These are phyloP conservation scores for Drosophila birchii DNA, from an alignment of 2,888 invertebrate species.

Conservation along the genomic window DNA sequence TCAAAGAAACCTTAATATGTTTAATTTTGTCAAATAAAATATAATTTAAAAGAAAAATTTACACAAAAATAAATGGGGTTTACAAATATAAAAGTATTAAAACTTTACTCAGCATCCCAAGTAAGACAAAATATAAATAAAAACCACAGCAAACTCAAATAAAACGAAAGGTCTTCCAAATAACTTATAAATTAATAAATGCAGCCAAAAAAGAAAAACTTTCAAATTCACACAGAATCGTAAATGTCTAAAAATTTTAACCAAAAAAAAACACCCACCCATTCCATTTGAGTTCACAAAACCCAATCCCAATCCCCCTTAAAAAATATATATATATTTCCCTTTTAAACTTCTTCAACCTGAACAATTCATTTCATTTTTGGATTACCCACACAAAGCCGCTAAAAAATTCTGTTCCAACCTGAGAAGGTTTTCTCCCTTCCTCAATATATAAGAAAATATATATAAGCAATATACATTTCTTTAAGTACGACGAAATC, in stretches of 20 bases:
- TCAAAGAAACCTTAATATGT: neutral
- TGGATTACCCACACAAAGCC: slow-evolving; percentile 28
- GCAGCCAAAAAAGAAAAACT: neutral
- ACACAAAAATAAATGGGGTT: neutral
- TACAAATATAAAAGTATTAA: neutral
- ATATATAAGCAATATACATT: slow-evolving; percentile 28
- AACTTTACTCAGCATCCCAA: no score
- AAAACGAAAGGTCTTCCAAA: neutral
- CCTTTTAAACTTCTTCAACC: slow-evolving; percentile 30
- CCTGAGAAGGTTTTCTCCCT: neutral
- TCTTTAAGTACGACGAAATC: slow-evolving; percentile 35
- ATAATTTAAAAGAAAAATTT: neutral
- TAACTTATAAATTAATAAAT: neutral
- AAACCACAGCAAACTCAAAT: neutral
- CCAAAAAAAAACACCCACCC: neutral
- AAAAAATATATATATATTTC: slow-evolving; percentile 5
- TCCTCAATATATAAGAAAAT: slow-evolving; percentile 7
- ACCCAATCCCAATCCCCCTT: no score
- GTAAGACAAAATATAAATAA: neutral
- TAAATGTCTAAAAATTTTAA: neutral
- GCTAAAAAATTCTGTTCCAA: slow-evolving; percentile 10
- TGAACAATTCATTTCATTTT: slow-evolving; percentile 27
- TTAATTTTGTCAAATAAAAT: neutral
- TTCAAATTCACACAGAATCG: neutral
- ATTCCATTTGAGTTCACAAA: slow-evolving; percentile 8